Base-by-base conservation (phyloP, 2,888 invertebrate genomes). In the Andrena bicolor region DNA sequence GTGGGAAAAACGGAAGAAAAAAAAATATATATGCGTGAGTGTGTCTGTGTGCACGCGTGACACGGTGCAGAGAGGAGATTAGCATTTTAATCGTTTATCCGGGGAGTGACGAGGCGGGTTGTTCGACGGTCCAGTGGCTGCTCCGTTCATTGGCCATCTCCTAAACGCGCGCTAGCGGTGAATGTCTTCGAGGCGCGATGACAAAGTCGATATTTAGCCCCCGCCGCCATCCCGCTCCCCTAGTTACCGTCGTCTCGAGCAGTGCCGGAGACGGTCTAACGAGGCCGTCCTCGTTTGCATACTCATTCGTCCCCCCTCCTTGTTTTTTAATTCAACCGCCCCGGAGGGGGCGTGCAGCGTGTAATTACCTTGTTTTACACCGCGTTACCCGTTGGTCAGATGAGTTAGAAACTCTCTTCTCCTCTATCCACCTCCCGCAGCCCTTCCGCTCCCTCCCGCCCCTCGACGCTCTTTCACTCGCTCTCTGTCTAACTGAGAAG, bases 81-180 rank as follows among this genome's bases (percentile, higher is more conserved):
- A 86, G 89, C 90, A 90, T 91, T 90, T 91, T 90, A 90, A 92
- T 91, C 90, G 90, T 82, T 88, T 85, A 79, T 86, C 86, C 88
- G 58, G 69, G 65, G 79, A 78, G 84, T 65, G 80, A 84, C 77
- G 85, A 81, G 83, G 56, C 35, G 23, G 66, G 23, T 70, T 10
- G 82, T 82, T 80, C 76, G 77, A 80, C 88, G 87, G 86, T 89
- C 80, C 88, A 90, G 84, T 85, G 84, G 70, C 78, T 83, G 76
- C 72, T 64, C 49, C 80, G 79, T 64, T 13, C 23, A 69, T 61
- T 20, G 20, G 53, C 35, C 35, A n/a, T 53, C 48, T 20, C 48
- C 58, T 85, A 75, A 76, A 70, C 53, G 16, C 58, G 51, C 20
- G 20, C 49, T 23, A 63, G n/a, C 58, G 28, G 26, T 16, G 69